Evolutionary conservation across 2,888 invertebrate species (phyloP).

Genomic region (Nipponacmea schrenckii): DNA sequence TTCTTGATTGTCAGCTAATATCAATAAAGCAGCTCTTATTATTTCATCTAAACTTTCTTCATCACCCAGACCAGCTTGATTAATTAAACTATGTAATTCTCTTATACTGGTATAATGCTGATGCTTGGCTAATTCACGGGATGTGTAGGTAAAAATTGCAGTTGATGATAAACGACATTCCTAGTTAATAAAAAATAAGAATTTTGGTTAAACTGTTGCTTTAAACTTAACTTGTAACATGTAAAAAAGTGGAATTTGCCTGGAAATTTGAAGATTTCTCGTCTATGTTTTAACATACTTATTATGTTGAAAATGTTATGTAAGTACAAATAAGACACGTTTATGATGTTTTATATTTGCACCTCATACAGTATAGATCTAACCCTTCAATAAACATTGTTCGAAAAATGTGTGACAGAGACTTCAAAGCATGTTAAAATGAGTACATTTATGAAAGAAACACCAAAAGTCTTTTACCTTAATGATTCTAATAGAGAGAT

Average conservation of each 20-base stretch:
- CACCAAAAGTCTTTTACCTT: conserved; percentile 56
- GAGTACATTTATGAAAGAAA: too few relatives aligned
- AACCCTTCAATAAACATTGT: too few relatives aligned
- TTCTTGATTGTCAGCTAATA: conserved; percentile 55
- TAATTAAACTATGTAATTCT: conserved; percentile 54
- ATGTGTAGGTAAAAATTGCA: conserved; percentile 56
- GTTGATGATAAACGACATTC: conserved; percentile 57
- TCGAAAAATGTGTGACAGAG: too few relatives aligned
- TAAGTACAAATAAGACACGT: too few relatives aligned
- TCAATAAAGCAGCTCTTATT: conserved; percentile 60
- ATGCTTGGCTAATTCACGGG: conserved; percentile 53
- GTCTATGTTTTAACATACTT: too few relatives aligned
- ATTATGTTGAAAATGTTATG: too few relatives aligned
- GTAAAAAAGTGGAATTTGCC: too few relatives aligned
- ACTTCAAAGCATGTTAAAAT: too few relatives aligned
- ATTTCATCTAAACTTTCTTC: conserved; percentile 62
- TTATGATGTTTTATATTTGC: too few relatives aligned
- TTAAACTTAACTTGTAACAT: too few relatives aligned
- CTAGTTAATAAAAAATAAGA: conserved; percentile 46
- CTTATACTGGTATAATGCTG: conserved; percentile 49
- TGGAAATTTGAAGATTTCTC: too few relatives aligned
- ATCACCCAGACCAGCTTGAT: conserved; percentile 48
- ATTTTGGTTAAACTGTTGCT: background rate
- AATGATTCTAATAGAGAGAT: conserved; percentile 61
- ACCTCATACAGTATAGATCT: too few relatives aligned